phyloP scores from a whole-genome alignment of 2,113 vertebrate genomes.

The Tricholaema leucomelas region DNA sequence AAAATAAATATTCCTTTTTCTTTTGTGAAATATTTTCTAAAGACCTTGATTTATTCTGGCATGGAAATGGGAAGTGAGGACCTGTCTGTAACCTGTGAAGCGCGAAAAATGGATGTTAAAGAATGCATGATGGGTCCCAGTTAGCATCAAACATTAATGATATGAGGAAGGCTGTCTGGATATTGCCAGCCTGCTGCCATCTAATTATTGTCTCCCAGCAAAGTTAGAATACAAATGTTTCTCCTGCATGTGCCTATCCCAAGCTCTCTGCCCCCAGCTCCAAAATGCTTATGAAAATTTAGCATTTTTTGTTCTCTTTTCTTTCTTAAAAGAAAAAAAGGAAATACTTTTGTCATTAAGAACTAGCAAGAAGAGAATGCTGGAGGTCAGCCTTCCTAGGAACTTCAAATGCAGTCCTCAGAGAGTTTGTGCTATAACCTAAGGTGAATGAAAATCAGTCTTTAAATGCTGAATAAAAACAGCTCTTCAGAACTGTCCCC shows the following conservation, averaged over 20 bases:
- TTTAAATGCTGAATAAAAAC: no score
- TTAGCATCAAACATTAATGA: slow-evolving; percentile 50
- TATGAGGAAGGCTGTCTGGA: background rate
- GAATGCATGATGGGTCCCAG: slow-evolving; percentile 17
- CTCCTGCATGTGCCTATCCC: background rate
- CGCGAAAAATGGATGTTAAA: background rate
- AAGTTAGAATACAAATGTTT: background rate
- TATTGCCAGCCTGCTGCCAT: background rate
- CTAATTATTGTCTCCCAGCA: slow-evolving; percentile 14
- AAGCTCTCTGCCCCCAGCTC: background rate
- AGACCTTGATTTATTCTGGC: background rate
- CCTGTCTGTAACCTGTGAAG: background rate
- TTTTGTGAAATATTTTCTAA: background rate
- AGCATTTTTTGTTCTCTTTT: background rate
- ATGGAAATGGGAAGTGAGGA: background rate
- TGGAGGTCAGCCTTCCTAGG: background rate
- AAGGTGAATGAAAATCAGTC: no score
- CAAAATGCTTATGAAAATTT: background rate
- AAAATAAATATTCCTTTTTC: background rate
- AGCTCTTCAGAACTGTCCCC: no score
- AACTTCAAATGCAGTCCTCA: background rate
- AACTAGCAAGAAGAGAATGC: background rate
- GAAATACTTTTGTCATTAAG: background rate
- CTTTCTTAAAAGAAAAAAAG: background rate
- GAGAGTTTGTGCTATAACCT: no score